Evolutionary conservation across 2,113 vertebrate species (phyloP).

Genomic region (Catagonus wagneri): DNA sequence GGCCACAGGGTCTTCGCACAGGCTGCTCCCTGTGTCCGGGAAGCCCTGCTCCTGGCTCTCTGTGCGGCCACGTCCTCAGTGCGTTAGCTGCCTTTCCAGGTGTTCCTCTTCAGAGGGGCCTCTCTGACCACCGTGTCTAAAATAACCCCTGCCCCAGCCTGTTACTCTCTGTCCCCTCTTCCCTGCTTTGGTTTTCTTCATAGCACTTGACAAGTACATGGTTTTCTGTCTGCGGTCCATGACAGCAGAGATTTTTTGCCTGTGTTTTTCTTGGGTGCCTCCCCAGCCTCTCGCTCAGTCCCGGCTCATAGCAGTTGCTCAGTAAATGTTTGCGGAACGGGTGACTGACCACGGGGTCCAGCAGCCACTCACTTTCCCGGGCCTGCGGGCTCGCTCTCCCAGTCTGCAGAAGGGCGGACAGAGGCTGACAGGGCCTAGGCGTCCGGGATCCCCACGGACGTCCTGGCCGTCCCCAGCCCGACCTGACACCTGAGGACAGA

Average conservation of each 20-base stretch:
- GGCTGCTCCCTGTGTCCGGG: not conserved
- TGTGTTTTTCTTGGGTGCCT: not conserved
- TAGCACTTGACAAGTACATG: not conserved
- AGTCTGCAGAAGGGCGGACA: not conserved
- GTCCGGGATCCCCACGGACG: not conserved
- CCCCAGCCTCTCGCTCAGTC: not conserved
- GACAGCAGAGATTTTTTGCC: not conserved
- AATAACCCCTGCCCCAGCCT: no score
- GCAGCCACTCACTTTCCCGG: not conserved
- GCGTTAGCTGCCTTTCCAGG: not conserved
- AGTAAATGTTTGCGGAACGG: not conserved
- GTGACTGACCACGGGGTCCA: not conserved
- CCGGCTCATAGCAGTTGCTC: not conserved
- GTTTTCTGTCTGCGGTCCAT: not conserved
- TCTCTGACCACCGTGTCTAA: not conserved
- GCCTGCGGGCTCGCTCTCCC: not conserved
- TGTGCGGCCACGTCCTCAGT: fast-evolving
- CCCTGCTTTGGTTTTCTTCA: not conserved
- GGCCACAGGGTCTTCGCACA: not conserved
- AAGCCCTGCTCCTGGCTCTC: not conserved
- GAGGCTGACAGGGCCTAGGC: not conserved
- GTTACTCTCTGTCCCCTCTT: not conserved
- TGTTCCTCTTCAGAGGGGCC: not conserved
- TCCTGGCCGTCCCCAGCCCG: not conserved
- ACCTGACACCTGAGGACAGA: not conserved